A percentile compares a stretch with the other conserved stretches of the same genome.
These are phyloP conservation scores for Drosophila kanekoi DNA, from an alignment of 2,888 invertebrate species.

Conservation along the genomic window DNA sequence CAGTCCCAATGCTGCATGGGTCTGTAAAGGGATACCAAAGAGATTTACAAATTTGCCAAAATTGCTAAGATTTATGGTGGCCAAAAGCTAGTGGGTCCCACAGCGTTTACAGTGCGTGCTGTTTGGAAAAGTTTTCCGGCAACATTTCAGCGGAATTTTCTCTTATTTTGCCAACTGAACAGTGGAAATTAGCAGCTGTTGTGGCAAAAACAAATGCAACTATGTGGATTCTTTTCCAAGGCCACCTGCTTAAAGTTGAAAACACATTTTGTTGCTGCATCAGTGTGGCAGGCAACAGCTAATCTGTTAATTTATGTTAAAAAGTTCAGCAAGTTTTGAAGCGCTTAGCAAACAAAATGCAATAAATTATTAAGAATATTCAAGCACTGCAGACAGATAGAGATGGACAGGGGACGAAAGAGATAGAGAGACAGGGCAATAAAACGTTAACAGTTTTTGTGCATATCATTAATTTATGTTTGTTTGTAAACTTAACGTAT, in stretches of 20 bases:
- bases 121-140: slow-evolving; percentile 42
- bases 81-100: slow-evolving; percentile 18
- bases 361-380: slow-evolving; percentile 77
- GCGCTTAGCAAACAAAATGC: slow-evolving; percentile 74
- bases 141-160: slow-evolving; percentile 35
- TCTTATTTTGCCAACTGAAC: slow-evolving; percentile 23
- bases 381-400: slow-evolving; percentile 39
- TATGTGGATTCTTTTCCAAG: slow-evolving; percentile 16
- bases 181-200: slow-evolving; percentile 53
- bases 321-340: slow-evolving; percentile 72
- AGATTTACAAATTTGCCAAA: slow-evolving; percentile 66
- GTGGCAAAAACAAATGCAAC: slow-evolving; percentile 31
- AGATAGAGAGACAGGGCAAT: background rate
- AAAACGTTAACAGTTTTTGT: slow-evolving; percentile 43
- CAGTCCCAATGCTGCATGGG: slow-evolving; percentile 9
- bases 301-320: slow-evolving; percentile 78
- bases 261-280: slow-evolving; percentile 32
- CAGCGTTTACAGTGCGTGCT: slow-evolving; percentile 48
- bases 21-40: slow-evolving; percentile 26
- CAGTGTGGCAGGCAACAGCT: slow-evolving; percentile 45
- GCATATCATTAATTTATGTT: slow-evolving; percentile 67
- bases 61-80: slow-evolving; percentile 65
- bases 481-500: slow-evolving; percentile 9
- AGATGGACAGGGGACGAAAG: background rate
- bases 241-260: slow-evolving; percentile 55